Base-by-base conservation (phyloP, 2,113 vertebrate species). In the Scartelaos histophorus region DNA sequence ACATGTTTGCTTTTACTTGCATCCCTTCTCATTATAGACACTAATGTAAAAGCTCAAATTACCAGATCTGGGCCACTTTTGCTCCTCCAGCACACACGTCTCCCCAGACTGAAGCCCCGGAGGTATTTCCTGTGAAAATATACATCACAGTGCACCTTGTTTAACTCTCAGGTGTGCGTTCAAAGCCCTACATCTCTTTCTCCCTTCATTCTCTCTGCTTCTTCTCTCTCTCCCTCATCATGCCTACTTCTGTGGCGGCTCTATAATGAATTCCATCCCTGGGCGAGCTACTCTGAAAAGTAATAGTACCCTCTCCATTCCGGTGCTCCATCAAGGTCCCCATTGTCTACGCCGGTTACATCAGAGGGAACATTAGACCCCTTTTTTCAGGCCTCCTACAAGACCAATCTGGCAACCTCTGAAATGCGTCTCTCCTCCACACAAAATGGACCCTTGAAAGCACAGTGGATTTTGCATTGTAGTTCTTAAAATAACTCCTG, bases 321-420 rank as follows among this genome's bases (percentile, higher is more conserved):
- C 75, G 65, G 75, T 71, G 66, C 51, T 74, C 71, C 58, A 74
- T 87, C 84, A 91, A 89, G 75, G 84, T 82, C 82, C 65, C 74
- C 85, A 80, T 87, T 91, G 89, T 90, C 72, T 81, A 54, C 47
- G 38, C 75, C 57, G 60, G 74, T 73, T 62, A 54, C 72, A 84
- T 88, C 73, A 83, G 76, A 85, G 66, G 77, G 57, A 81, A 86
- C 73, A 78, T 85, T 82, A 68, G 76, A 68, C 71, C 61, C 80
- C 75, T 74, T 67, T 76, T 71, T 83, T 82, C 58, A 80, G 75
- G 65, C 78, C 67, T 62, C 29, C 68, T 76, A 64, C 82, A 58
- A 74, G 64, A 66, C 74, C 71, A 64, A 11, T 72, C 56, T 71
- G 25, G 53, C 56, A 66, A 45, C 74, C 34, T 47, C n/a, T 46